These are phyloP conservation scores for Falco berigora DNA, from an alignment of 2,797 vertebrate species.

Conservation along the genomic window DNA sequence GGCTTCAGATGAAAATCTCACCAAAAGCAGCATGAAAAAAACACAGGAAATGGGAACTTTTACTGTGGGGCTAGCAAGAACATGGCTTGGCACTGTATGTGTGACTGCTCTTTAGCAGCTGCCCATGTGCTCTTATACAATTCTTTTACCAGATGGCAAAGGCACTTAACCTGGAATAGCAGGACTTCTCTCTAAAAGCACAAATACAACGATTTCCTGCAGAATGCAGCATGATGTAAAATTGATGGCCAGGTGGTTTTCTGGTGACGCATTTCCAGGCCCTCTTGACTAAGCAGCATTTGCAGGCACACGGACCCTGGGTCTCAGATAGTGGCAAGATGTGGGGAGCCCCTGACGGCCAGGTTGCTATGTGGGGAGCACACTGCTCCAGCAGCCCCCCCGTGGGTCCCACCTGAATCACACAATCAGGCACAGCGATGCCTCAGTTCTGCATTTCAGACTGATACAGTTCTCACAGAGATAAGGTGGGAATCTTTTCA, in stretches of 20 bases:
- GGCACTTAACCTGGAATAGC: background rate
- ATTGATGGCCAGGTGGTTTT: background rate
- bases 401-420: background rate
- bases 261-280: background rate
- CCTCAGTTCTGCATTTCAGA: background rate
- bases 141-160: background rate
- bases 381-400: background rate
- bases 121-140: background rate
- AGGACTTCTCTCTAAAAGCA: background rate
- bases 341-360: accelerated
- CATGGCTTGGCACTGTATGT: background rate
- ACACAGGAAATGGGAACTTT: background rate
- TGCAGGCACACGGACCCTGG: background rate
- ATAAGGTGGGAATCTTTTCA: background rate
- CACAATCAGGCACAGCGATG: accelerated
- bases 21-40: background rate
- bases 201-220: background rate
- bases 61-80: background rate
- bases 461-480: background rate
- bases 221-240: background rate
- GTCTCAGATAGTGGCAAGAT: accelerated
- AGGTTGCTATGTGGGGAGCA: accelerated
- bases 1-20: background rate
- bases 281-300: background rate
- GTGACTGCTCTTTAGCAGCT: background rate